A percentile compares a stretch with the other conserved stretches of the same genome.
These are phyloP conservation scores for Hedychridium roseum DNA, from an alignment of 2,888 invertebrate species.

Conservation along the genomic window DNA sequence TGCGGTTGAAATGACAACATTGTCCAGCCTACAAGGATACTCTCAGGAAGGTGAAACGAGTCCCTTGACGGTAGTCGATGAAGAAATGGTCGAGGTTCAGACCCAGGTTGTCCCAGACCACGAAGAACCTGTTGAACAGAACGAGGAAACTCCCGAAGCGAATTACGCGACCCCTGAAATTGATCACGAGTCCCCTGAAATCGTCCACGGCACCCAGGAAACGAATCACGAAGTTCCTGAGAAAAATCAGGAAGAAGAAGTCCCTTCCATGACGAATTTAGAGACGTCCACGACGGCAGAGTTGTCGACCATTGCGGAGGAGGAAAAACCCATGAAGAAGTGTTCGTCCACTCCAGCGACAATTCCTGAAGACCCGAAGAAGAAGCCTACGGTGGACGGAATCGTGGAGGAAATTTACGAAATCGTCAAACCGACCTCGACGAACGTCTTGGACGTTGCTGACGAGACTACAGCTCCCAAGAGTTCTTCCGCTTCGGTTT, in stretches of 20 bases:
- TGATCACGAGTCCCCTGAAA: conserved; percentile 43
- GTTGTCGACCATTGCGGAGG: neutral
- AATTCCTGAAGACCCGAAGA: conserved; percentile 10
- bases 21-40: no score
- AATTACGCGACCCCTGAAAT: conserved; percentile 46
- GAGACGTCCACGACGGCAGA: no score
- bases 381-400: conserved; percentile 40
- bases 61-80: no score
- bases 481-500: conserved; percentile 12
- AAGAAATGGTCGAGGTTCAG: conserved; percentile 23
- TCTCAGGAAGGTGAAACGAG: no score
- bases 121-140: no score
- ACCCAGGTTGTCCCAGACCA: no score
- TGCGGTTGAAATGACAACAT: no score
- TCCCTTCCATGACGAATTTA: neutral
- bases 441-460: conserved; percentile 16
- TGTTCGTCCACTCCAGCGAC: neutral
- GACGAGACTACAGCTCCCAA: conserved; percentile 26
- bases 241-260: conserved; percentile 11
- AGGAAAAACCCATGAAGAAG: neutral
- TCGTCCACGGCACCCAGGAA: conserved; percentile 28
- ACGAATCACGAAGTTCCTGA: conserved; percentile 28
- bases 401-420: conserved; percentile 44
- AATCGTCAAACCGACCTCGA: conserved; percentile 37
- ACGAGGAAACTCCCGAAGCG: conserved; percentile 45